phyloP scores from a whole-genome alignment of 1,140 invertebrate species.

The Drosophila quadrilineata region DNA sequence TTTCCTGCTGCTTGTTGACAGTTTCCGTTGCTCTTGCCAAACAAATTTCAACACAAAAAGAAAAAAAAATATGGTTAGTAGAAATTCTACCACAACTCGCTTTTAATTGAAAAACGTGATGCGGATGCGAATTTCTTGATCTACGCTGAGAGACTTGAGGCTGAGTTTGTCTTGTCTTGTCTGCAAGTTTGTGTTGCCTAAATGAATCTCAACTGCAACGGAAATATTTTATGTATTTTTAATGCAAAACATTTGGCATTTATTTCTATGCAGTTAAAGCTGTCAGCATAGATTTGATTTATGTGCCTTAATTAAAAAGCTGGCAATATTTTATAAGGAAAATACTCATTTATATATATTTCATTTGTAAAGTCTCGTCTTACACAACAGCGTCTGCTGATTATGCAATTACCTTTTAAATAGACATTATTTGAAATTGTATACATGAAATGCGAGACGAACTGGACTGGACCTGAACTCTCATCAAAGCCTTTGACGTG shows the following conservation, averaged over 20 bases:
- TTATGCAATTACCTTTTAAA: constrained; percentile 80
- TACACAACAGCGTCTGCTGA: constrained; percentile 58
- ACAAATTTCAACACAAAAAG: constrained; percentile 25
- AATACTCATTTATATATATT: not conserved
- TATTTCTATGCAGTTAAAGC: constrained; percentile 59
- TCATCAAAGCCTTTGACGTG: constrained; percentile 53
- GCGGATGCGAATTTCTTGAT: constrained; percentile 31
- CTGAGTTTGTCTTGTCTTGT: constrained; percentile 1
- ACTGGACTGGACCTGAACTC: not conserved
- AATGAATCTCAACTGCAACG: constrained; percentile 15
- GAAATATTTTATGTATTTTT: constrained; percentile 26
- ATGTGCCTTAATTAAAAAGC: constrained; percentile 66
- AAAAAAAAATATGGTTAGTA: too few species aligned
- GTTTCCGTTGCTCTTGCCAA: constrained; percentile 8
- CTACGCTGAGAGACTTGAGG: not conserved
- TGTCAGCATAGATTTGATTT: constrained; percentile 66
- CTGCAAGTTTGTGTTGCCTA: not conserved
- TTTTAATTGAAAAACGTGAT: constrained; percentile 77
- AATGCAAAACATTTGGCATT: constrained; percentile 26
- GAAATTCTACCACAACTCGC: constrained; percentile 42
- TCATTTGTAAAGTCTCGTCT: constrained; percentile 44
- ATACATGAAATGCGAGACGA: constrained; percentile 60
- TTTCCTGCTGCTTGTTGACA: constrained; percentile 36
- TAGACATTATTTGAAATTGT: constrained; percentile 64
- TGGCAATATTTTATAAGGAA: constrained; percentile 1